Evolutionary conservation across 2,888 invertebrate species (phyloP), one percentile per base, ranked within the genome.

Genomic region (Rutpela maculata): DNA sequence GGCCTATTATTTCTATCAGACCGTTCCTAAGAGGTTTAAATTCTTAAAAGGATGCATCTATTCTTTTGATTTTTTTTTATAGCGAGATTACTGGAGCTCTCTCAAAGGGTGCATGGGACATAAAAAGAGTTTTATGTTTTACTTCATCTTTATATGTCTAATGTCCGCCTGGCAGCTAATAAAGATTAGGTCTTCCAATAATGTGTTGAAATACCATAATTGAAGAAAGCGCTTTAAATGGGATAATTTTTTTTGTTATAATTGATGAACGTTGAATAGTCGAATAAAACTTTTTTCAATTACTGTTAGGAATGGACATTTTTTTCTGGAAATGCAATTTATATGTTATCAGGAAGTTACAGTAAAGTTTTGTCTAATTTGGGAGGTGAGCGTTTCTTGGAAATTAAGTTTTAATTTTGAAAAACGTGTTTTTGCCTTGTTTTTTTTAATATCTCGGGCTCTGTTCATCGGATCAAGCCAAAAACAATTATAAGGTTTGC

Each of bases 31-130:
- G 63, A 72, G 72, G 72, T 63, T 72, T 72, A 72, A 62, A 72
- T 72, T 72, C 72, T 72, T 72, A 67, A 72, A 72, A 72, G 72
- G 72, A 72, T 72, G 72, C 72, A 59, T 60, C 70, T 17, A 63
- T 72, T 72, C 72, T 72, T 26, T 26, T 11, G 60, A 60, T 26
- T 70, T 70, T 70, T 70, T 59, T 70, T 63, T 72, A 72, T 26
- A 17, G 63, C 55, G 31, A 72, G 72, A 72, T 72, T 72, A 63
- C 55, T 55, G 38, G 60, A 50, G n/a, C 50, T 50, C n/a, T 50
- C n/a, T 50, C 43, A 50, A 50, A 50, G 50, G 50, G 50, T 50
- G 50, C 50, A 50, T 6, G 50, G 50, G 6, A 50, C 50, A 50
- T 50, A 50, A 50, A 50, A n/a, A 50, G 50, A n/a, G n/a, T 50